Conservation (phyloP, 2,113 vertebrate genomes). For the Thymallus thymallus region DNA sequence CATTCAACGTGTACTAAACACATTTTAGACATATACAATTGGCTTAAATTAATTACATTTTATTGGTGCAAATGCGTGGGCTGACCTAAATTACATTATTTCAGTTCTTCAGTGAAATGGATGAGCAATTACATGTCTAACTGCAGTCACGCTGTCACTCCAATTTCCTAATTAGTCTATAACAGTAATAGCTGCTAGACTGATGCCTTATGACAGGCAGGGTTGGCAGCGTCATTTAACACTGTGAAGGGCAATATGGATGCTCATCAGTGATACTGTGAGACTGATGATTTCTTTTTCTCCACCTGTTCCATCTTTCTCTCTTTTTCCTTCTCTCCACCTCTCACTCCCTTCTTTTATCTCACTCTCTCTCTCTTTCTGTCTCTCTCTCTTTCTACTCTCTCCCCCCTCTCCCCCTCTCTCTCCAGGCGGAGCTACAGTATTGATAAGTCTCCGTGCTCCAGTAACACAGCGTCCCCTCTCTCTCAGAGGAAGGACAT, state of each 20-base stretch:
- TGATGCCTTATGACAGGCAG: background rate
- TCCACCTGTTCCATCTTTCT: background rate
- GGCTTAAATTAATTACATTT: no score
- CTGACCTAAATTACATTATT: no score
- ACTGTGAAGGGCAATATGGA: background rate
- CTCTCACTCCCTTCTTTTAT: background rate
- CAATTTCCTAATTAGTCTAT: background rate
- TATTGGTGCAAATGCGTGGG: no score
- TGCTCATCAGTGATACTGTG: background rate
- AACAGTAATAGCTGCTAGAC: background rate
- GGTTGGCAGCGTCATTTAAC: conserved; percentile 2
- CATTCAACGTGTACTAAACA: no score
- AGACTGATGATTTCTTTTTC: background rate
- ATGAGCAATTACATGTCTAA: no score
- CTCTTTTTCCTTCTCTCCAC: background rate
- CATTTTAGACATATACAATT: no score
- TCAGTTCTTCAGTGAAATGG: no score
- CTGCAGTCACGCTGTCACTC: no score
- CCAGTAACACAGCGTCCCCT: conserved; percentile 79
- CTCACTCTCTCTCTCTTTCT: rapidly evolving
- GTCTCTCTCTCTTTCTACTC: background rate
- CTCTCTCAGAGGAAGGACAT: conserved; percentile 87
- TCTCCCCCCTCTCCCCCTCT: rapidly evolving
- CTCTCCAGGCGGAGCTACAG: conserved; percentile 88
- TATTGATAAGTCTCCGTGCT: conserved; percentile 89